Conservation (phyloP, 2,113 vertebrate genomes). For the Eudyptes chrysolophus region DNA sequence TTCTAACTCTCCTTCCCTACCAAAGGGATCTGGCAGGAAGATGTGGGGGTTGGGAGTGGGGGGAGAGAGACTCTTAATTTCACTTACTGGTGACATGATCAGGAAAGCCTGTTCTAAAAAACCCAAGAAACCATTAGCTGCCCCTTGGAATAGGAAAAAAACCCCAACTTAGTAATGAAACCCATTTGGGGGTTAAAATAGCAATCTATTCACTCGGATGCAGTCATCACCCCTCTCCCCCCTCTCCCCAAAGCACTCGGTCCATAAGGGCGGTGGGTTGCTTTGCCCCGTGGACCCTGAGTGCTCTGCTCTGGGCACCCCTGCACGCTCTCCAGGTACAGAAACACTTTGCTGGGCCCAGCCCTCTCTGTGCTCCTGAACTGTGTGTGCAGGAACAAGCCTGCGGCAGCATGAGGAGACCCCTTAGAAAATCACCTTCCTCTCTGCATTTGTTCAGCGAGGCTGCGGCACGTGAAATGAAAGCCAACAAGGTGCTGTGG, state of each 20-base stretch:
- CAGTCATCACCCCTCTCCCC: not conserved
- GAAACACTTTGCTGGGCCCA: not conserved
- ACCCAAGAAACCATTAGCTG: not conserved
- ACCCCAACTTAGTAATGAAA: not conserved
- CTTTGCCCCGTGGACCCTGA: not conserved
- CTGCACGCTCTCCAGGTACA: not conserved
- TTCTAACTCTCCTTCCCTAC: not conserved
- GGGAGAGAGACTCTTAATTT: constrained; percentile 12
- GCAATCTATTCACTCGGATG: not conserved
- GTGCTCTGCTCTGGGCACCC: not conserved
- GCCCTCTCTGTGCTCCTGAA: not conserved
- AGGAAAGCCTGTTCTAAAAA: constrained; percentile 30
- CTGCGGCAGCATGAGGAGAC: rapidly evolving
- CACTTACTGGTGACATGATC: not conserved
- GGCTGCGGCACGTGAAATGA: not conserved
- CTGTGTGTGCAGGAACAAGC: rapidly evolving
- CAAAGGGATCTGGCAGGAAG: constrained; percentile 55
- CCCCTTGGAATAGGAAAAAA: not conserved
- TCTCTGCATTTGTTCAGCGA: rapidly evolving
- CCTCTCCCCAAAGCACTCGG: not conserved
- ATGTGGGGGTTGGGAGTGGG: not conserved
- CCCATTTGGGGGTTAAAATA: constrained; percentile 18
- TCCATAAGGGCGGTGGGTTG: rapidly evolving
- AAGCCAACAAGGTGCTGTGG: not conserved
- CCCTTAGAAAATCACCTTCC: not conserved